These are phyloP conservation scores for Prochilodus magdalenae DNA, from an alignment of 2,113 vertebrate species.

Conservation along the genomic window DNA sequence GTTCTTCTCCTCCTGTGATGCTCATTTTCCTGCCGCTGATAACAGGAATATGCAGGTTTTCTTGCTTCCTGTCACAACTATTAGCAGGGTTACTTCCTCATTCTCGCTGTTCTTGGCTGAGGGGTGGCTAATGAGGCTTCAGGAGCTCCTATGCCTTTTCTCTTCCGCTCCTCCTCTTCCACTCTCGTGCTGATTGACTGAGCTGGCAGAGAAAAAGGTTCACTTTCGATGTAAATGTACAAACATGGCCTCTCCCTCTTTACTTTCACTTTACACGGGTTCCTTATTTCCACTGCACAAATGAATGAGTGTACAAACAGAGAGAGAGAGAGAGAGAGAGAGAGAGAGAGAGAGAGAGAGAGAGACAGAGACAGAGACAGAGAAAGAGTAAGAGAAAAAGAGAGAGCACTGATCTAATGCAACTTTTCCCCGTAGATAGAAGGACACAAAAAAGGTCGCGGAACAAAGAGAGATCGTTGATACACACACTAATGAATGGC, in stretches of 20 bases:
- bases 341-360: slow-evolving; percentile 10
- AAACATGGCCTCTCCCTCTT: background rate
- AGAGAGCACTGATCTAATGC: background rate
- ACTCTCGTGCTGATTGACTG: background rate
- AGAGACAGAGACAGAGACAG: slow-evolving; percentile 3
- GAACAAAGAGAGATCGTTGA: slow-evolving; percentile 33
- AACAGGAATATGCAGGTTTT: slow-evolving; percentile 16
- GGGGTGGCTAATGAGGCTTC: slow-evolving; percentile 33
- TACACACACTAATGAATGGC: slow-evolving; percentile 25
- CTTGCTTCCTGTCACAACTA: slow-evolving; percentile 28
- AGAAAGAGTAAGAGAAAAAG: background rate
- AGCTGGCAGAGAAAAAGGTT: background rate
- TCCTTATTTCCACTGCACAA: background rate
- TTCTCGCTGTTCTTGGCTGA: slow-evolving; percentile 9
- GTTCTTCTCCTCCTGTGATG: background rate
- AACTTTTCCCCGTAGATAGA: slow-evolving; percentile 37
- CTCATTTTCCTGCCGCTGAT: slow-evolving; percentile 12
- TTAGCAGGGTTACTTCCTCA: slow-evolving; percentile 9
- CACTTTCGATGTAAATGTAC: slow-evolving; percentile 9
- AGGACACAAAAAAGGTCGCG: slow-evolving; percentile 7
- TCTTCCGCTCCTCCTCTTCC: background rate
- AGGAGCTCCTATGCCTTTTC: slow-evolving; percentile 12
- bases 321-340: slow-evolving; percentile 15
- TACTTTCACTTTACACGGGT: background rate
- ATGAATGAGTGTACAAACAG: slow-evolving; percentile 16